Conservation (phyloP, 2,888 invertebrate species). For the Philereme vetulata region DNA sequence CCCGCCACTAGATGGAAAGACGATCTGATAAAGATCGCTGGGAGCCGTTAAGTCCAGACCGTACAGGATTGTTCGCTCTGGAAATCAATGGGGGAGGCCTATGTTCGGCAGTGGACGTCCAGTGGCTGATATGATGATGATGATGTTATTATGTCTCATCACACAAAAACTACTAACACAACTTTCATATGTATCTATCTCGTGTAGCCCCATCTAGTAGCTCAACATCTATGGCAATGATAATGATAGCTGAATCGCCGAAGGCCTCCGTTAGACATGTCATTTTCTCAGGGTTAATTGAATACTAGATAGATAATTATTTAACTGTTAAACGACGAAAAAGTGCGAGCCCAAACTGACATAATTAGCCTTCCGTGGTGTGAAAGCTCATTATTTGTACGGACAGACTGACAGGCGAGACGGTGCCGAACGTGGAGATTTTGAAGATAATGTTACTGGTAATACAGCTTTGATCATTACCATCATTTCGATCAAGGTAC, state of each 20-base stretch:
- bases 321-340: conserved; percentile 56
- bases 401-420: conserved; percentile 22
- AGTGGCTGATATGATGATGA: no score
- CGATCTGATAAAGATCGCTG: no score
- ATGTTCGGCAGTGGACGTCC: no score
- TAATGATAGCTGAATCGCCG: conserved; percentile 56
- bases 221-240: conserved; percentile 49
- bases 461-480: neutral
- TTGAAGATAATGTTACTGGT: conserved; percentile 8
- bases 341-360: conserved; percentile 49
- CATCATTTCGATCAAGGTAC: neutral
- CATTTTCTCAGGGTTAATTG: conserved; percentile 77
- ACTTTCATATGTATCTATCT: conserved; percentile 3
- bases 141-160: no score
- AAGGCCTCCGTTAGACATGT: conserved; percentile 67
- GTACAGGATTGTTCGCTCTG: no score
- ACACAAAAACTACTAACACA: no score
- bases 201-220: conserved; percentile 56
- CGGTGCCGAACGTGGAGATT: conserved; percentile 5
- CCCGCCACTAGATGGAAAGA: no score
- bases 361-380: conserved; percentile 39
- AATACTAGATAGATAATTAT: conserved; percentile 67
- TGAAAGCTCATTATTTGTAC: conserved; percentile 41
- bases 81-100: no score
- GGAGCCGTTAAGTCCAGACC: no score